Evolutionary conservation across 2,113 vertebrate genomes (phyloP).

Genomic region (Corydoras sp.): DNA sequence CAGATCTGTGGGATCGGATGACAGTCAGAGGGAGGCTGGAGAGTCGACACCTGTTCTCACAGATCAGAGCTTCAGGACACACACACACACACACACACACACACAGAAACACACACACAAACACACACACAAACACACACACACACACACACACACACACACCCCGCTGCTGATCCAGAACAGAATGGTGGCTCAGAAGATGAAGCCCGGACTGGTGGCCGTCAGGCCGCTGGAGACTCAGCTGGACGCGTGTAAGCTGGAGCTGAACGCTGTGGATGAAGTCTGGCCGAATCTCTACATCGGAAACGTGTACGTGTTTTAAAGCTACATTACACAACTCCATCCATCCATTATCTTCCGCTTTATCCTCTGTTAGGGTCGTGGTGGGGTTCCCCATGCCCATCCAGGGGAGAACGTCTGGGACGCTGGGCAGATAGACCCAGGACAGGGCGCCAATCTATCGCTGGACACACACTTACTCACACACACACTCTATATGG

Average conservation of each 20-base stretch:
- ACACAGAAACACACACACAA: too few relatives aligned
- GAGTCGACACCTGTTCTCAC: conserved; percentile 39
- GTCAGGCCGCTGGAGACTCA: conserved; percentile 52
- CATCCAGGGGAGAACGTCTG: too few relatives aligned
- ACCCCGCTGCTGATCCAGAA: not conserved
- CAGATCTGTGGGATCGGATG: conserved; percentile 1
- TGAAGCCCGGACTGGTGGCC: conserved; percentile 53
- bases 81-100: too few relatives aligned
- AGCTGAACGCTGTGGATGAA: conserved; percentile 68
- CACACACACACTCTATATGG: too few relatives aligned
- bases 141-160: not conserved
- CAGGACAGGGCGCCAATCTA: too few relatives aligned
- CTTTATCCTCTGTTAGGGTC: too few relatives aligned
- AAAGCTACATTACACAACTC: not conserved
- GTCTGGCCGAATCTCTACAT: conserved; percentile 71
- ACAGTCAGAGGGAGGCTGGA: not conserved
- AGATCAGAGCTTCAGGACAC: too few relatives aligned
- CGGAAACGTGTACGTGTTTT: conserved; percentile 69
- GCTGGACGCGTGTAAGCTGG: conserved; percentile 68
- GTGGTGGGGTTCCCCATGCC: too few relatives aligned
- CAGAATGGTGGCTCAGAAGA: conserved; percentile 49
- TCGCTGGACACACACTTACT: too few relatives aligned
- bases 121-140: too few relatives aligned
- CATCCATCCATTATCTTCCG: too few relatives aligned
- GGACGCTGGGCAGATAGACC: too few relatives aligned